phyloP scores from a whole-genome alignment of 53 echinoderm and acorn worm genomes.

The Patiria pectinifera region DNA sequence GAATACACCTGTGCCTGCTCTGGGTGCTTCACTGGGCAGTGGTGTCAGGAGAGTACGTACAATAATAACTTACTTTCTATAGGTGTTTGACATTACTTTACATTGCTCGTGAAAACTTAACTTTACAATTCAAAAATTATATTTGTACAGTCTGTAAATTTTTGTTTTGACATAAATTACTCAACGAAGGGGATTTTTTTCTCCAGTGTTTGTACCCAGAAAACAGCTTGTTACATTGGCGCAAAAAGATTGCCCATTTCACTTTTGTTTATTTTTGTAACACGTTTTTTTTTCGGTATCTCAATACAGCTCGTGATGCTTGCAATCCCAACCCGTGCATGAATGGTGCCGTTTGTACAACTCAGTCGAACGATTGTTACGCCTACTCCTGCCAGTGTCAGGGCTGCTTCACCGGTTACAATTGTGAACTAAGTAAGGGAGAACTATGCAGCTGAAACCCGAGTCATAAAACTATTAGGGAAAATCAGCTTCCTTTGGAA shows the following conservation, averaged over 20 bases:
- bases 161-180: no score
- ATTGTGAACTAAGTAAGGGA: conserved; percentile 67
- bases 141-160: no score
- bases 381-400: conserved; percentile 72
- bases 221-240: no score
- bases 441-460: neutral
- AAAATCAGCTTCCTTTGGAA: no score
- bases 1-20: conserved; percentile 82
- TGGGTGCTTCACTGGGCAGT: conserved; percentile 81
- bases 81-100: no score
- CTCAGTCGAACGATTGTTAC: conserved; percentile 40
- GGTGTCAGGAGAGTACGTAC: conserved; percentile 79
- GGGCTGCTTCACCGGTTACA: conserved; percentile 77
- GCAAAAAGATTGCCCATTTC: neutral
- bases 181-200: no score
- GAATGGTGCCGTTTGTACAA: conserved; percentile 25
- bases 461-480: no score
- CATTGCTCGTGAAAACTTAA: no score
- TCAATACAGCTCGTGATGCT: conserved; percentile 59
- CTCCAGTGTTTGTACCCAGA: no score
- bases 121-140: no score
- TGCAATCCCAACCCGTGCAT: conserved; percentile 44
- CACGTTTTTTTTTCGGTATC: neutral
- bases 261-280: neutral
- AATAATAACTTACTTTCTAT: neutral